Percentiles rank a stretch among this genome's conserved stretches.
Evolutionary conservation across 2,888 invertebrate species (phyloP).

Genomic region (Archaeoteleia sp.): DNA sequence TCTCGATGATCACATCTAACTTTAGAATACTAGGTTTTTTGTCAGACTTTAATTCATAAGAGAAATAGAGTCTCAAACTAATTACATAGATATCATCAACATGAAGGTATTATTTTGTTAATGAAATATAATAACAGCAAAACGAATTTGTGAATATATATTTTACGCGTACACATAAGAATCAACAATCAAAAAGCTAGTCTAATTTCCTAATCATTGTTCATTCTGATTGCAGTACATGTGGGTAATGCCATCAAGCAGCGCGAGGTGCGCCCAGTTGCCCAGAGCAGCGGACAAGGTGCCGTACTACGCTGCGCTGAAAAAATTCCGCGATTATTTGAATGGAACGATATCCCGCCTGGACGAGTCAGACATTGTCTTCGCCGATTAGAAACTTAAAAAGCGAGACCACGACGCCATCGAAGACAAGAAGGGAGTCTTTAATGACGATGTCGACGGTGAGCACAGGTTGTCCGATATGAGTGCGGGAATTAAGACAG

Average conservation of each 20-base stretch:
- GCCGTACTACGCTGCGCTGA: slow-evolving; percentile 96
- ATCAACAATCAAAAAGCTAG: no score
- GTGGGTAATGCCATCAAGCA: slow-evolving; percentile 99
- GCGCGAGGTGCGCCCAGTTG: slow-evolving; percentile 96
- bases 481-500: slow-evolving; percentile 66
- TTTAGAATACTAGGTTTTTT: no score
- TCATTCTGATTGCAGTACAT: slow-evolving; percentile 83
- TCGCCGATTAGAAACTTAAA: slow-evolving; percentile 83
- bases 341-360: slow-evolving; percentile 90
- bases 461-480: slow-evolving; percentile 68
- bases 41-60: no score
- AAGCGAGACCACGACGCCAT: slow-evolving; percentile 72
- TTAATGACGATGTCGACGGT: slow-evolving; percentile 66
- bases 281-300: slow-evolving; percentile 99
- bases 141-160: no score
- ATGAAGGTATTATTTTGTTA: no score
- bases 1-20: no score
- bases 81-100: no score
- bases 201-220: background rate
- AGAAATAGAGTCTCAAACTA: no score
- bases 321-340: slow-evolving; percentile 95
- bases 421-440: slow-evolving; percentile 68
- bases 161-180: no score
- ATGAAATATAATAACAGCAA: no score
- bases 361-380: slow-evolving; percentile 91